A percentile compares a stretch with the other conserved stretches of the same genome.
These are phyloP conservation scores for Tribolium madens DNA, from an alignment of 1,140 invertebrate species.

Conservation along the genomic window DNA sequence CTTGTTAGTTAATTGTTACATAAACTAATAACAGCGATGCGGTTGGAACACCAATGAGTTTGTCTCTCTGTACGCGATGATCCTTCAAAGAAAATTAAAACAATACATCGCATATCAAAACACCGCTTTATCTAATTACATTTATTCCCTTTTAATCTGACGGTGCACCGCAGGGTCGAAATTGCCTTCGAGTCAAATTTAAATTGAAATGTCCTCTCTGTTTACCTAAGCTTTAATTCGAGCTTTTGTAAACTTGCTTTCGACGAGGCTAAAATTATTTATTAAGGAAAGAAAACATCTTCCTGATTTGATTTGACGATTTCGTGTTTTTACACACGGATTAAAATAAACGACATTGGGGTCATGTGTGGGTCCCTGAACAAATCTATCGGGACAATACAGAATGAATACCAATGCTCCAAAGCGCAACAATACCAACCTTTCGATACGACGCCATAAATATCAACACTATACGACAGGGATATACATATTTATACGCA, in stretches of 20 bases:
- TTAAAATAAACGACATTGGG: conserved; percentile 43
- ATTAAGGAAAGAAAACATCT: conserved; percentile 19
- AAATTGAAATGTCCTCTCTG: conserved; percentile 30
- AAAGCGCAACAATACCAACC: conserved; percentile 13
- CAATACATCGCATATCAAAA: background rate
- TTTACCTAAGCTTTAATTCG: conserved; percentile 27
- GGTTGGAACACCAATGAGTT: background rate
- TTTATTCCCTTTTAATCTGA: conserved; percentile 16
- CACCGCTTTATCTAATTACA: conserved; percentile 18
- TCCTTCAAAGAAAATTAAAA: conserved; percentile 4
- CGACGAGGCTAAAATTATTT: conserved; percentile 7
- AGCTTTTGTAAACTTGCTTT: conserved; percentile 23
- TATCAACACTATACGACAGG: conserved; percentile 23
- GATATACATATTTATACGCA: conserved; percentile 30
- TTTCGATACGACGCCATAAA: conserved; percentile 41
- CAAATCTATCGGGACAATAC: conserved; percentile 43
- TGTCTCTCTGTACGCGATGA: background rate
- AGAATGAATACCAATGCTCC: conserved; percentile 42
- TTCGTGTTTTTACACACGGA: conserved; percentile 40
- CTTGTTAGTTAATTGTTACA: conserved; percentile 36
- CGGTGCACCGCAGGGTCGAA: conserved; percentile 19
- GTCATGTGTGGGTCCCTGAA: conserved; percentile 35
- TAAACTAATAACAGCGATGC: conserved; percentile 26
- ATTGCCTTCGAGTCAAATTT: conserved; percentile 22
- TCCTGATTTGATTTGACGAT: background rate